Evolutionary conservation across 2,113 vertebrate genomes (phyloP), one percentile per base, ranked within the genome.

Genomic region (Nicator chloris): DNA sequence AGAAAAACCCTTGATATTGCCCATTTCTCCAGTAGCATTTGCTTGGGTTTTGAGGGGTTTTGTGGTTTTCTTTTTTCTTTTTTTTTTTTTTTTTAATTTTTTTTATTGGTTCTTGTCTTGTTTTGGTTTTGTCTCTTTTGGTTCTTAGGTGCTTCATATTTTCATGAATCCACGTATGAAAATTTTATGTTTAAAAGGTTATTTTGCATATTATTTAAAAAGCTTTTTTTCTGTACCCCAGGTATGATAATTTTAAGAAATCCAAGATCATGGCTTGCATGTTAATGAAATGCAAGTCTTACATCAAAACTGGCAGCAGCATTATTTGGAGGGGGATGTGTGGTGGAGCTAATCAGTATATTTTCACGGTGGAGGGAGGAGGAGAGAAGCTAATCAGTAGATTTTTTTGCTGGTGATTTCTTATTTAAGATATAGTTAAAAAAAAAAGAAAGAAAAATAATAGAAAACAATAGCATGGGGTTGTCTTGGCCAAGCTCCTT

Each of bases 301-400:
- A 15, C 15, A 93, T 72, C 64, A 84, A 88, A 94, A 64, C 51
- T 78, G 79, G 85, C 56, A 88, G 56, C 56, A 75, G 37, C 26
- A 8, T 75, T 96, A 88, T 95, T 96, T 96, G 69, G 72, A 95
- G 69, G 45, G 87, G 88, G 65, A 56, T 64, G 22, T 81, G 72
- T 83, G 80, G 64, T 88, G 76, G 44, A 96, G 92, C 80, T 96
- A 96, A 93, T 90, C 85, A 93, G 80, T 61, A 6, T 71, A 88
- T 97, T 96, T 94, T 93, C 86, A 88, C 4, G 6, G 69, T 60
- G 33, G 39, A 91, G 39, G 60, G 33, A 90, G 90, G 45, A 95
- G 63, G 72, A 92, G 68, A 94, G 44, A 60, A 95, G 35, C 68
- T 96, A 94, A 93, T 96, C 91, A 96, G 94, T 59, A 86, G 80